These are phyloP conservation scores for Perca flavescens DNA, from an alignment of 2,113 vertebrate species.

Conservation along the genomic window DNA sequence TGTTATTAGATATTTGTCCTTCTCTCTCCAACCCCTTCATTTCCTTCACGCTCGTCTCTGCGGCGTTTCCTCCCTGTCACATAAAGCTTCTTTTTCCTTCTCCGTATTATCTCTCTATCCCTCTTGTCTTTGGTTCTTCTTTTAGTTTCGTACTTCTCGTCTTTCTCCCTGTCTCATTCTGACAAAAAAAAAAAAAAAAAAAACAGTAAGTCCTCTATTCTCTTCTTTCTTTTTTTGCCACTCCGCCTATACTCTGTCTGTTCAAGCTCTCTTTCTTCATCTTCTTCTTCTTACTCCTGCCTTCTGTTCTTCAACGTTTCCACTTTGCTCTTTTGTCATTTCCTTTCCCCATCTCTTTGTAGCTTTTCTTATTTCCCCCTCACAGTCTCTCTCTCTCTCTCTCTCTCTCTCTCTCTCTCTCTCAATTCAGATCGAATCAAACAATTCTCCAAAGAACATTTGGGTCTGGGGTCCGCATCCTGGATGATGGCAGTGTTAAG, in stretches of 20 bases:
- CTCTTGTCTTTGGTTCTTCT: background rate
- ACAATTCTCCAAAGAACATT: background rate
- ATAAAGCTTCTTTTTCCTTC: background rate
- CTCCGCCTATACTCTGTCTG: background rate
- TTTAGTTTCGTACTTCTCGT: background rate
- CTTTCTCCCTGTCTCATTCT: background rate
- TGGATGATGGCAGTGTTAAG: no score
- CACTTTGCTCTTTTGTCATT: background rate
- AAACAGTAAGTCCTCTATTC: background rate
- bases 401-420: background rate
- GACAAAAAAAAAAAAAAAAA: background rate
- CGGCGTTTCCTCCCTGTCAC: background rate
- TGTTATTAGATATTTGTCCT: slow-evolving; percentile 42
- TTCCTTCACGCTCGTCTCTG: slow-evolving; percentile 7
- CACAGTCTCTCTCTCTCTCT: background rate
- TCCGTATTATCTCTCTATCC: background rate
- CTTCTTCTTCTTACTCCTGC: background rate
- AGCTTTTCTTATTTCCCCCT: slow-evolving; percentile 34
- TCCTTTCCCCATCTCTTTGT: background rate
- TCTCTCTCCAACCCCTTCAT: background rate
- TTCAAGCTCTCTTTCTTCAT: background rate
- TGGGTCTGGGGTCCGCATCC: background rate
- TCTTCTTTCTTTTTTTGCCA: background rate
- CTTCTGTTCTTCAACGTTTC: slow-evolving; percentile 24
- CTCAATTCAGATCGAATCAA: slow-evolving; percentile 14